A percentile compares a stretch with the other conserved stretches of the same genome.
Conservation (phyloP, 1,140 invertebrate genomes). For the Zaprionus lachaisei region DNA sequence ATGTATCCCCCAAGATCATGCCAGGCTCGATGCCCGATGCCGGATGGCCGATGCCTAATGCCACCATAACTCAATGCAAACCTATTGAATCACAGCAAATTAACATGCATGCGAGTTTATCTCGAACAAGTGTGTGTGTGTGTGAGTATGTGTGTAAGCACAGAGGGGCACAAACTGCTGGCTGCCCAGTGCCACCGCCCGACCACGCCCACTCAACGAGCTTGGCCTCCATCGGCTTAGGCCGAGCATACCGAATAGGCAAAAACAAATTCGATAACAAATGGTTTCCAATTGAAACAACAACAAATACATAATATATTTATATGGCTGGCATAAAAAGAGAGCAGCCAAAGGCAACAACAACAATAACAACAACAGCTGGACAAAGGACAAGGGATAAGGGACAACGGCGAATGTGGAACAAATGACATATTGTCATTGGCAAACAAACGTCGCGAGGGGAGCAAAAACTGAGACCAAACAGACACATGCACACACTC, state of each 20-base stretch:
- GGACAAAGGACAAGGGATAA: conserved; percentile 28
- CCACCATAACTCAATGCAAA: conserved; percentile 75
- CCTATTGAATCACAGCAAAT: conserved; percentile 82
- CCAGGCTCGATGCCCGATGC: background rate
- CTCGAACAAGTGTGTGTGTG: conserved; percentile 1
- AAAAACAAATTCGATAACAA: conserved; percentile 80
- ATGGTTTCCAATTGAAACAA: conserved; percentile 77
- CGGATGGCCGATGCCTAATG: conserved; percentile 54
- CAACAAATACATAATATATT: conserved; percentile 69
- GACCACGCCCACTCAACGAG: conserved; percentile 18
- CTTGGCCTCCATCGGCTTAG: conserved; percentile 35
- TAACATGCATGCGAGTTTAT: conserved; percentile 72
- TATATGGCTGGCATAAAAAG: conserved; percentile 36
- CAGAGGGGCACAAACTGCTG: conserved; percentile 52
- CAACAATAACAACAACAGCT: conserved; percentile 7
- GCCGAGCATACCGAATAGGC: conserved; percentile 72
- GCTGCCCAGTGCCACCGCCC: background rate
- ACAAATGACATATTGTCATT: conserved; percentile 81
- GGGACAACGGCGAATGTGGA: conserved; percentile 62
- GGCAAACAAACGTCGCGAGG: conserved; percentile 36
- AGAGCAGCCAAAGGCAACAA: conserved; percentile 3
- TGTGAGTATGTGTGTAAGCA: conserved; percentile 42
- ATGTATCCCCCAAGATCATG: conserved; percentile 24
- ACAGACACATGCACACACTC: conserved; percentile 17
- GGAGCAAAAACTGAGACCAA: conserved; percentile 17